Base-by-base conservation (phyloP, 2,888 invertebrate genomes). In the Leptopterna dolabrata region DNA sequence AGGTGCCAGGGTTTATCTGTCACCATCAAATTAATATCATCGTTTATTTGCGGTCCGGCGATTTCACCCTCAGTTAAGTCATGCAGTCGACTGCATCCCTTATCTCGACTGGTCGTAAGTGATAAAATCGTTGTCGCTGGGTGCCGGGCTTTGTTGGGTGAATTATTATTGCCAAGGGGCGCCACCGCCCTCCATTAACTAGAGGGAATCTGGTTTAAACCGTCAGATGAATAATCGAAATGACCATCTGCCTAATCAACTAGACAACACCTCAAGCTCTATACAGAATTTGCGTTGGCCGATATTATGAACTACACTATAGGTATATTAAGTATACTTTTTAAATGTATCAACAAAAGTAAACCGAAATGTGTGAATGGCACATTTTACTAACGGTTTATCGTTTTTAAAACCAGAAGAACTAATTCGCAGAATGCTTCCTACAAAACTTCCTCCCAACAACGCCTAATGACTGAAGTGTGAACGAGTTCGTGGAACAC, bases 11-110 rank as follows among this genome's bases (percentile, higher is more conserved):
- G 36, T 36, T 63, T 63, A 11, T 19, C 51, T 51, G 63, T 24
- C 78, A 24, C 78, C 16, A 78, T 78, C 41, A 45, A 78, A 78
- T 78, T 78, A 78, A 78, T 78, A 78, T 45, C 78, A 4, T 43
- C 19, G 78, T 78, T 78, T 45, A 78, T 78, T 78, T 78, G 78
- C 45, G 78, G 78, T 45, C 27, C 24, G 19, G 45, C 78, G 24
- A 63, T 24, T 63, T 24, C n/a, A 63, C 63, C 27, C 24, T 63
- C 19, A 19, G 63, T 63, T 24, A 63, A 63, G 63, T 24, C 63
- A 36, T 19, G 27, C 24, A 24, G 63, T 51, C 63, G 27, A 24
- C 36, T 63, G 19, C 27, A 11, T 11, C 63, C 63, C 24, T 63
- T 63, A 63, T 63, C 63, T 63, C 36, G 63, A 24, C 63, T 36